These are phyloP conservation scores for Rhysida immarginata DNA, from an alignment of 1,140 invertebrate species.

Conservation along the genomic window DNA sequence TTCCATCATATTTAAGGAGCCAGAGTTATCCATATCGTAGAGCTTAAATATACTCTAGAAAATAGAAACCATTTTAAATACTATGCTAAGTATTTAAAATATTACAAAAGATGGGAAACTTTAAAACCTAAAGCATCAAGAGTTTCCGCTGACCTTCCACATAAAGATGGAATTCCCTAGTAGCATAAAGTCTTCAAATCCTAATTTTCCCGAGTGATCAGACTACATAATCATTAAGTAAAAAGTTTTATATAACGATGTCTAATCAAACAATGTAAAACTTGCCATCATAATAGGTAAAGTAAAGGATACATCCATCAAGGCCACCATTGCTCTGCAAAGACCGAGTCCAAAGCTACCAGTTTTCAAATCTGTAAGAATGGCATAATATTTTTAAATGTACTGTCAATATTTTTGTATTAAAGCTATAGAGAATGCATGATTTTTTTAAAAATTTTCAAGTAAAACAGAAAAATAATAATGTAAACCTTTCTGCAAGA, in stretches of 20 bases:
- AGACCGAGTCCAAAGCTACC: slow-evolving; percentile 81
- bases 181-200: slow-evolving; percentile 79
- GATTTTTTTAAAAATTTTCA: too few species aligned
- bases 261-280: background rate
- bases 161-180: slow-evolving; percentile 71
- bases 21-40: slow-evolving; percentile 66
- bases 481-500: slow-evolving; percentile 63
- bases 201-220: slow-evolving; percentile 81
- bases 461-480: too few species aligned
- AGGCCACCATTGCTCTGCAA: slow-evolving; percentile 90
- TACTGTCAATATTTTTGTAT: too few species aligned
- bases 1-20: slow-evolving; percentile 65
- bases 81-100: slow-evolving; percentile 4
- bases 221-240: slow-evolving; percentile 22
- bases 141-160: slow-evolving; percentile 68
- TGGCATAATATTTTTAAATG: too few species aligned
- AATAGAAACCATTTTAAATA: too few species aligned
- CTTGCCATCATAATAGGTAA: background rate
- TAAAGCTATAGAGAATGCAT: too few species aligned
- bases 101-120: background rate
- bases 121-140: background rate
- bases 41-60: slow-evolving; percentile 74
- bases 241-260: background rate
- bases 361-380: slow-evolving; percentile 50
- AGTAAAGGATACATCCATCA: slow-evolving; percentile 56